Conservation (phyloP, 2,888 invertebrate species). For the Melanophora roralis region DNA sequence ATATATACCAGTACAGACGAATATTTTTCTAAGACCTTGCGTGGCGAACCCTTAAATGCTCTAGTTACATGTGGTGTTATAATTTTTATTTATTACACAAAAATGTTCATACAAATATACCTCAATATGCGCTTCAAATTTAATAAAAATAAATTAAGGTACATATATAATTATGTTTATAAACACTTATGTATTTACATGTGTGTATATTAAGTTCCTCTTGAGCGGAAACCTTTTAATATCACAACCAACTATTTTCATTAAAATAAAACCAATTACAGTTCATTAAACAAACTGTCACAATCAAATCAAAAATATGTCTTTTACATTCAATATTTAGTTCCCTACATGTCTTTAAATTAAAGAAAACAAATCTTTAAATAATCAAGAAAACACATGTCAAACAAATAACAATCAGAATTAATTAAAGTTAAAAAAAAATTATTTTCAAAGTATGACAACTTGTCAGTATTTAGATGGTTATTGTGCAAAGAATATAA, state of each 20-base stretch:
- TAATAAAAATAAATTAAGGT: too few relatives aligned
- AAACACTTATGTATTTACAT: not conserved
- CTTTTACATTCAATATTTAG: not conserved
- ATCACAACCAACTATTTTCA: not conserved
- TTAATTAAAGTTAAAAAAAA: conserved; percentile 30
- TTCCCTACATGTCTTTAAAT: not conserved
- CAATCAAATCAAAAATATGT: not conserved
- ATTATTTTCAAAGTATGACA: conserved; percentile 20
- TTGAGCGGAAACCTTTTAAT: not conserved
- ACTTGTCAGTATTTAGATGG: conserved; percentile 18
- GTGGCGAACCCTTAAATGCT: too few relatives aligned
- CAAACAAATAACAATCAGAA: conserved; percentile 46
- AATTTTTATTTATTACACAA: too few relatives aligned
- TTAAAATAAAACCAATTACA: not conserved
- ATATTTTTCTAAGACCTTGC: too few relatives aligned
- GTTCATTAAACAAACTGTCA: not conserved
- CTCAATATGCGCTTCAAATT: too few relatives aligned
- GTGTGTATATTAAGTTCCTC: not conserved
- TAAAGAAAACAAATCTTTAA: not conserved
- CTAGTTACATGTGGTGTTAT: too few relatives aligned
- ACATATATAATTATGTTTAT: too few relatives aligned
- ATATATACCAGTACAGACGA: too few relatives aligned
- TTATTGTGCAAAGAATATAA: not conserved
- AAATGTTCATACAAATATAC: too few relatives aligned
- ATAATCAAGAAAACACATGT: conserved; percentile 4